These are phyloP conservation scores for Phaenicophaeus curvirostris DNA, from an alignment of 2,797 vertebrate species.

Conservation along the genomic window DNA sequence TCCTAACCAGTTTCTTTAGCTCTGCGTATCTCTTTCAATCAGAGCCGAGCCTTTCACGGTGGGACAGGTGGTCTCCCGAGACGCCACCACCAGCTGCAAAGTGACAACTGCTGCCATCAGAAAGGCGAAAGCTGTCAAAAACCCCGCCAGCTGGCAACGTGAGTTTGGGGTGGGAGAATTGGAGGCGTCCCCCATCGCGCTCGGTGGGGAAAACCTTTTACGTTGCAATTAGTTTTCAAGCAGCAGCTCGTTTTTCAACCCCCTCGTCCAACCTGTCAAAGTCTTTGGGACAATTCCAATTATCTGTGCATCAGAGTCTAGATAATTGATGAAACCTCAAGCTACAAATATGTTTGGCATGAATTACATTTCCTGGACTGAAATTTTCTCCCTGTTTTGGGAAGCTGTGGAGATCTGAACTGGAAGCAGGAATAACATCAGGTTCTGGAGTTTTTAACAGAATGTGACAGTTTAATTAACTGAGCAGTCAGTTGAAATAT, in stretches of 20 bases:
- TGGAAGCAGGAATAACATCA: not conserved
- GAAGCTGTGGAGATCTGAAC: not conserved
- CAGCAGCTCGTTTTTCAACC: not conserved
- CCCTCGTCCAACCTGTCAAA: not conserved
- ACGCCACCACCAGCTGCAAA: not conserved
- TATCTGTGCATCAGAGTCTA: not conserved
- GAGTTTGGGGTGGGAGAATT: not conserved
- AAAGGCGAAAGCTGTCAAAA: not conserved
- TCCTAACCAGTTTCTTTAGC: not conserved
- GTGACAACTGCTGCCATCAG: not conserved
- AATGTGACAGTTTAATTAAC: constrained; percentile 20
- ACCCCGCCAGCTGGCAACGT: not conserved
- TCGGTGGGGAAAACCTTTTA: not conserved
- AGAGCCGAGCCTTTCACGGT: not conserved
- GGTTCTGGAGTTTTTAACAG: not conserved
- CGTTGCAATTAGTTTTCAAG: not conserved
- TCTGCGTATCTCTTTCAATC: not conserved
- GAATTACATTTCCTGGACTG: not conserved
- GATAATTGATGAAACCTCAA: not conserved
- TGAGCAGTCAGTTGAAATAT: not conserved
- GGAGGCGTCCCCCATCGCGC: not conserved
- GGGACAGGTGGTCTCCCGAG: not conserved
- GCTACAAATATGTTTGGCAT: not conserved
- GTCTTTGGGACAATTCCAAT: not conserved
- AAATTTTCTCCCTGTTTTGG: not conserved